A percentile compares a stretch with the other conserved stretches of the same genome.
These are phyloP conservation scores for Speoplatyrhinus poulsoni DNA, from an alignment of 2,113 vertebrate genomes.

Conservation along the genomic window DNA sequence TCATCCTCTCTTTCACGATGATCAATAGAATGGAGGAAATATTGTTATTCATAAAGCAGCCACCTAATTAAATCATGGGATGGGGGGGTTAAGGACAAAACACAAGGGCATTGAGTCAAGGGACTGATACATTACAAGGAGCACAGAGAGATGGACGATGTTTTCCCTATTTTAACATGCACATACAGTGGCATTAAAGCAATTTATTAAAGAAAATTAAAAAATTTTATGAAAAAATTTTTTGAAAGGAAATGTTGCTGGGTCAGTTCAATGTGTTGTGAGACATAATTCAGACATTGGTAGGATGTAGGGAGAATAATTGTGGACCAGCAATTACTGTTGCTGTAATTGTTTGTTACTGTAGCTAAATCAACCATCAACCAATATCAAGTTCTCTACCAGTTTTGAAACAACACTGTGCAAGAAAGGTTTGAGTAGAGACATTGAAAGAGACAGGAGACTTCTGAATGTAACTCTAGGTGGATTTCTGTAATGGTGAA, in stretches of 20 bases:
- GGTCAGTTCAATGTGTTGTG: too few relatives aligned
- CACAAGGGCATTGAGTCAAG: constrained; percentile 21
- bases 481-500: too few relatives aligned
- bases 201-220: background rate
- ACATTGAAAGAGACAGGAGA: too few relatives aligned
- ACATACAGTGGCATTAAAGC: background rate
- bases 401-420: too few relatives aligned
- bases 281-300: too few relatives aligned
- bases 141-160: background rate
- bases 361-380: too few relatives aligned
- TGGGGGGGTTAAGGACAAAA: constrained; percentile 6
- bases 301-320: too few relatives aligned
- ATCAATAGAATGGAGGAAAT: constrained; percentile 89
- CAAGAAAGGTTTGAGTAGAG: too few relatives aligned
- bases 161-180: background rate
- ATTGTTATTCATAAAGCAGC: constrained; percentile 97
- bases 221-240: constrained; percentile 4
- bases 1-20: constrained; percentile 84
- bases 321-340: too few relatives aligned
- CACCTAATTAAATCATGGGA: constrained; percentile 94
- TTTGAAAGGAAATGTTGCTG: background rate
- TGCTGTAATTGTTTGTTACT: too few relatives aligned
- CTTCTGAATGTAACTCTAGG: too few relatives aligned
- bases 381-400: too few relatives aligned
- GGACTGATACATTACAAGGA: constrained; percentile 41